Conservation (phyloP, 2,113 vertebrate genomes). For the Protomyctophum bolini region DNA sequence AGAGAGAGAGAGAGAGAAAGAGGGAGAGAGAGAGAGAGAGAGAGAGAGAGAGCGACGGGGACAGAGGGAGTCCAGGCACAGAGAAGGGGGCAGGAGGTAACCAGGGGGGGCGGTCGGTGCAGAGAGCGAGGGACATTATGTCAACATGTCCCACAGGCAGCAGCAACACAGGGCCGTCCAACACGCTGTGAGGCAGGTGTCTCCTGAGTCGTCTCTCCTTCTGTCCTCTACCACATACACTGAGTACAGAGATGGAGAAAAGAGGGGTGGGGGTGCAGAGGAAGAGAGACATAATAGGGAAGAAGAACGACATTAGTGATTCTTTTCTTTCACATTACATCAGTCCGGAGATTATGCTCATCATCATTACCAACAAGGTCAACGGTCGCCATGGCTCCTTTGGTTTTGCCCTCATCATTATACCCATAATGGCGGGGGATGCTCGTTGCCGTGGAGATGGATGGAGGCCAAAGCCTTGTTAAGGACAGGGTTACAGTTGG, state of each 20-base stretch:
- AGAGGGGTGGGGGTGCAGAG: neutral
- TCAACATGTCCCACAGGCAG: slow-evolving; percentile 98
- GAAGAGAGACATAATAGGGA: neutral
- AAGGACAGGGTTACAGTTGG: too few relatives aligned
- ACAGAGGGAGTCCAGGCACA: slow-evolving; percentile 46
- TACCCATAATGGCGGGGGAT: slow-evolving; percentile 37
- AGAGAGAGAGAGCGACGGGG: too few relatives aligned
- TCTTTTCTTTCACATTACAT: slow-evolving; percentile 11
- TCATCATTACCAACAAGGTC: slow-evolving; percentile 34
- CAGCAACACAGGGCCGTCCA: slow-evolving; percentile 97
- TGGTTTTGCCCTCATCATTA: slow-evolving; percentile 51
- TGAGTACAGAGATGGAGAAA: slow-evolving; percentile 47
- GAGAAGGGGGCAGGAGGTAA: slow-evolving; percentile 32
- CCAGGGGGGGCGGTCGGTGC: slow-evolving; percentile 13
- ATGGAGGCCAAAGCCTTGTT: too few relatives aligned
- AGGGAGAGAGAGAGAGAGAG: neutral
- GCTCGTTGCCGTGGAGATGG: slow-evolving; percentile 7
- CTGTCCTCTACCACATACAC: slow-evolving; percentile 94
- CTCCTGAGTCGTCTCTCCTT: slow-evolving; percentile 83
- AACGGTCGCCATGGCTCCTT: slow-evolving; percentile 39
- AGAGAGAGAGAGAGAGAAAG: neutral
- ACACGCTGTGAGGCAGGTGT: slow-evolving; percentile 92
- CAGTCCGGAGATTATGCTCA: slow-evolving; percentile 15
- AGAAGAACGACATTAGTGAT: slow-evolving; percentile 16
- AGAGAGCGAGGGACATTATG: slow-evolving; percentile 70